These are phyloP conservation scores for Mesaphorura yosii DNA, from an alignment of 1,140 invertebrate species.

Conservation along the genomic window DNA sequence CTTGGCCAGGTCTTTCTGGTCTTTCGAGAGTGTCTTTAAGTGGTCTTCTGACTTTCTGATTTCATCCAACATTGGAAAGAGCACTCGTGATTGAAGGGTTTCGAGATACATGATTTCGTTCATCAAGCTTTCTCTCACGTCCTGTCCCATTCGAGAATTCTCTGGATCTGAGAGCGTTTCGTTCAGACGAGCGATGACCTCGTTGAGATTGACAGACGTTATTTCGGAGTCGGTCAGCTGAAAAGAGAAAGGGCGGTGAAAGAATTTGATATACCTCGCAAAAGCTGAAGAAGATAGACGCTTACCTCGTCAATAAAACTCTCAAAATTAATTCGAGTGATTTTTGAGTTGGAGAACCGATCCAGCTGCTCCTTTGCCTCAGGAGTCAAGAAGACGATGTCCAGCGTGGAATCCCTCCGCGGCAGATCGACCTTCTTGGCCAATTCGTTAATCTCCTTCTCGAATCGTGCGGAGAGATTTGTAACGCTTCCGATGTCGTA, in stretches of 20 bases:
- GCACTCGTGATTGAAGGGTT: slow-evolving; percentile 9
- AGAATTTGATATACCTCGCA: neutral
- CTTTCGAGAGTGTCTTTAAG: slow-evolving; percentile 13
- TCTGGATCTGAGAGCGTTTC: slow-evolving; percentile 15
- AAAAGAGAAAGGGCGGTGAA: slow-evolving; percentile 2
- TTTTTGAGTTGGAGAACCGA: slow-evolving; percentile 17
- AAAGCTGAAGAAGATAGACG: neutral
- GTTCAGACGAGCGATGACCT: slow-evolving; percentile 22
- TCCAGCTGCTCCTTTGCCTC: slow-evolving; percentile 21
- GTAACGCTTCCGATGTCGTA: slow-evolving; percentile 21
- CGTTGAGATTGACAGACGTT: slow-evolving; percentile 18
- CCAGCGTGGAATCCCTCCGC: slow-evolving; percentile 18
- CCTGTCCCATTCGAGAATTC: neutral
- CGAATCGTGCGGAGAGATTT: slow-evolving; percentile 15
- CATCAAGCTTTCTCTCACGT: slow-evolving; percentile 8
- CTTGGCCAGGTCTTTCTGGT: slow-evolving; percentile 21
- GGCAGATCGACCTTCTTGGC: slow-evolving; percentile 16
- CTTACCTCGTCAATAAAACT: slow-evolving; percentile 17
- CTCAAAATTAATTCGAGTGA: slow-evolving; percentile 21
- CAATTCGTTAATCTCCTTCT: slow-evolving; percentile 10
- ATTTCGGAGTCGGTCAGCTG: slow-evolving; percentile 18
- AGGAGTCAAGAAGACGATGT: slow-evolving; percentile 20
- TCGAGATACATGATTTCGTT: slow-evolving; percentile 21
- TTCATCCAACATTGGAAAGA: slow-evolving; percentile 22
- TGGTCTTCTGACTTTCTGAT: slow-evolving; percentile 11